These are phyloP conservation scores for Puffinus mauretanicus DNA, from an alignment of 2,113 vertebrate species.

Conservation along the genomic window DNA sequence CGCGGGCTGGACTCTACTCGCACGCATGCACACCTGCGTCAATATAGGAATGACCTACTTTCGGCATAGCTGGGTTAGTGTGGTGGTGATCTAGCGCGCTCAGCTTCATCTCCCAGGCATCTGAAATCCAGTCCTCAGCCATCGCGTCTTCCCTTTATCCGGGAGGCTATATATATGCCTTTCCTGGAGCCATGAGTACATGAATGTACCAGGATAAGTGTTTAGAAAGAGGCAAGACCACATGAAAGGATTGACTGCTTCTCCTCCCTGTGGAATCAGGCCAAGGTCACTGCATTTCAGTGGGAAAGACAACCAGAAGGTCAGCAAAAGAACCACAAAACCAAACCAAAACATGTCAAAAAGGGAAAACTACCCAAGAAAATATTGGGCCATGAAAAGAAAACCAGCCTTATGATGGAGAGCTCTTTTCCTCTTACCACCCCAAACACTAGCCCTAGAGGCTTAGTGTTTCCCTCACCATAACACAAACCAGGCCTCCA, in stretches of 20 bases:
- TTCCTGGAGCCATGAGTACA: neutral
- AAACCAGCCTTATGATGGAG: neutral
- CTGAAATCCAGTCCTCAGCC: neutral
- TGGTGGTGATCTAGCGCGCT: neutral
- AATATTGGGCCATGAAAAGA: conserved; percentile 2
- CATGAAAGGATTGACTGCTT: neutral
- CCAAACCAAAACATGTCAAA: conserved; percentile 45
- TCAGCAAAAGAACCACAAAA: conserved; percentile 52
- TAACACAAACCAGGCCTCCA: neutral
- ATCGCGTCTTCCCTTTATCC: neutral
- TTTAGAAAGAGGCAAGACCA: conserved; percentile 19
- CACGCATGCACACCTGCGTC: neutral
- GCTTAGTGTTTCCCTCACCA: neutral
- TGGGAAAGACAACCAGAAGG: conserved; percentile 54
- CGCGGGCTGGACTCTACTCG: neutral
- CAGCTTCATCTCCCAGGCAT: neutral
- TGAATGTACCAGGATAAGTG: neutral
- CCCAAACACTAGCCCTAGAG: neutral
- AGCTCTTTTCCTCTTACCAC: conserved; percentile 29
- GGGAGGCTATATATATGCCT: neutral
- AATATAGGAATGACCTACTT: neutral
- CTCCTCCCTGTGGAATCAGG: neutral
- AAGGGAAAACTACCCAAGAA: conserved; percentile 58
- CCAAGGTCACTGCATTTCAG: conserved; percentile 27
- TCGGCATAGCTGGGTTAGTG: neutral